Base-by-base conservation (phyloP, 2,113 vertebrate genomes). In the Sapayoa aenigma region DNA sequence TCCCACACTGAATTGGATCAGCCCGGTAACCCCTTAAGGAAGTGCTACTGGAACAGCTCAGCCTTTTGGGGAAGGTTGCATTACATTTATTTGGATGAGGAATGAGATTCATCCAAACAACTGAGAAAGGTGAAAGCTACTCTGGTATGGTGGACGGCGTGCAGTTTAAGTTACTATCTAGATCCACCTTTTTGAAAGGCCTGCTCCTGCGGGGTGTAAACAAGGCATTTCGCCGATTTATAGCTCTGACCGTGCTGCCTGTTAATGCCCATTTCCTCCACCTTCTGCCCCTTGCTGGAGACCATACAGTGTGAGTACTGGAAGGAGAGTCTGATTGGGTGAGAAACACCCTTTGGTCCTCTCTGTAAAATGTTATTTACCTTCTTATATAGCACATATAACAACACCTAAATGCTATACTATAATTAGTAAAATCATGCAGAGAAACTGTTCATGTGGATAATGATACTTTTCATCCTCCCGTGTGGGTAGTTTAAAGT, bases 351-450 rank as follows among this genome's bases (percentile, higher is more conserved):
- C 49, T 78, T 81, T 79, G 31, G 82, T 81, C 56, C 56, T 84
- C 69, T 63, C 66, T 66, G 37, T 58, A 86, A 96, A 94, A 88
- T 42, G 76, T 78, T 96, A 97, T 97, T 96, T 97, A 93, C 78
- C 9, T 1, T 93, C 59, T 90, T 91, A 74, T 9, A 76, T 3
- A 63, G 94, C 87, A 93, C 84, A 87, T 95, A 84, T 82, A 94
- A 95, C 58, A 94, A 95, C 93, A 94, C 73, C 91, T 93, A 85
- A 94, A 89, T 90, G 84, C 69, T 93, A 94, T 81, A 93, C 89
- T 96, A 39, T 95, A 97, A 96, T 96, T 96, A 97, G 92, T 82
- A 95, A 95, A 96, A 95, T 94, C 89, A 94, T 75, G 86, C 76
- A 90, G 83, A 94, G 94, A 92, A 89, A 91, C 89, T 80, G 72